Conservation (phyloP, 2,797 vertebrate species). For the Dendrocincla tyrannina region DNA sequence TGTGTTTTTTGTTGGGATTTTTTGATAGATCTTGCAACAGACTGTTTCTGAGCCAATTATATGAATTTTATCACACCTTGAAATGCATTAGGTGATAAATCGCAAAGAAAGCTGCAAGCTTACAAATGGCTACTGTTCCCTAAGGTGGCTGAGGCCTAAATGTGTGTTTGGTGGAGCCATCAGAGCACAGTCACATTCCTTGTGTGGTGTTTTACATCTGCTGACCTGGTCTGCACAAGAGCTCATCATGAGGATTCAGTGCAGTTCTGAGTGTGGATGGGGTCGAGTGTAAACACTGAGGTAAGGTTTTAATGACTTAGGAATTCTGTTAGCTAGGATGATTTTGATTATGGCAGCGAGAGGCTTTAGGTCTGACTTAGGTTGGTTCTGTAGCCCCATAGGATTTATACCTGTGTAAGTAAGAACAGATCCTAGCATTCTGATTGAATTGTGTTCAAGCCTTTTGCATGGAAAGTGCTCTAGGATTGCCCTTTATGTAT, state of each 20-base stretch:
- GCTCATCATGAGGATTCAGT: neutral
- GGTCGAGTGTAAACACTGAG: neutral
- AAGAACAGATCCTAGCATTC: neutral
- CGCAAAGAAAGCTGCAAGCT: neutral
- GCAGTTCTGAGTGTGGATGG: neutral
- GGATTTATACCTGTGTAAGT: neutral
- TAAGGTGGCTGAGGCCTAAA: neutral
- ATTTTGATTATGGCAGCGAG: slow-evolving; percentile 1
- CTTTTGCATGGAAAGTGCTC: neutral
- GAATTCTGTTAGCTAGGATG: neutral
- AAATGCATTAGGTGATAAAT: neutral
- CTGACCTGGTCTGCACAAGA: neutral
- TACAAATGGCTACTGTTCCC: neutral
- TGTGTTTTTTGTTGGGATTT: neutral
- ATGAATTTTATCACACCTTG: neutral
- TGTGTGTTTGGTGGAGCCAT: neutral
- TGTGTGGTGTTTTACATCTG: neutral
- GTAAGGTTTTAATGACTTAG: neutral
- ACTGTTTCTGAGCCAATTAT: neutral
- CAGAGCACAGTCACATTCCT: neutral
- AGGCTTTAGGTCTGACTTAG: neutral
- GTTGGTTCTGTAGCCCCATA: neutral
- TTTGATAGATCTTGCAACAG: neutral
- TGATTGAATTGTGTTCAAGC: neutral
- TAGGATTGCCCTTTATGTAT: neutral